Evolutionary conservation across 2,113 vertebrate genomes (phyloP), one percentile per base, ranked within the genome.

Genomic region (Saccopteryx bilineata): DNA sequence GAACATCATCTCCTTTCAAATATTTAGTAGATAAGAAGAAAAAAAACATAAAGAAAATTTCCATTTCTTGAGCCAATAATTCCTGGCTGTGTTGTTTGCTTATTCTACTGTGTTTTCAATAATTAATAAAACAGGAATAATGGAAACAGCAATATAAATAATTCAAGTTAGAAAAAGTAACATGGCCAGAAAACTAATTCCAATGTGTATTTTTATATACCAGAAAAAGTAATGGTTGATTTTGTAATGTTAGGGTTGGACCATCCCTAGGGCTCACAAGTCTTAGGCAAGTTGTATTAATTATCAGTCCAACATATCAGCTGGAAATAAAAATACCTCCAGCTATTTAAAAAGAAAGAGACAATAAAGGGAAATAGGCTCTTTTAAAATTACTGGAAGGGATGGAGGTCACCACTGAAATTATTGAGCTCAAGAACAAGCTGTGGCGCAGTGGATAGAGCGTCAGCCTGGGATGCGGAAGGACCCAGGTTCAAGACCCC

Each of bases 21-120:
- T 75, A 88, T 61, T 93, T 76, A 93, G 50, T 65, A 81, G 71
- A n/a, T 7, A 74, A 72, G 23, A 84, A 97, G 23, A 84, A 97
- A 80, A 65, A 48, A 28, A 90, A 31, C 15, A 60, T 69, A 74
- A 72, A 52, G 48, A 92, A 63, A 87, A 87, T 33, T 58, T 78
- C 50, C 52, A 83, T 33, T 66, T 75, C 24, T 74, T 81, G 56
- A 93, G 31, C 8, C 50, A 93, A 76, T 75, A 89, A 76, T 76
- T 93, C 18, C 48, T 90, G 31, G 26, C 52, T 71, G 4, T 93
- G 39, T 6, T 92, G 10, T 72, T 93, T 79, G 8, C 87, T 84
- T 81, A 79, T 54, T 90, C 48, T 19, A 79, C 2, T 9, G 52
- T 56, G n/a, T 69, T 82, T 61, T 90, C 10, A 80, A 78, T 93